These are phyloP conservation scores for Lagopus leucura DNA, from an alignment of 2,113 vertebrate species.

Conservation along the genomic window DNA sequence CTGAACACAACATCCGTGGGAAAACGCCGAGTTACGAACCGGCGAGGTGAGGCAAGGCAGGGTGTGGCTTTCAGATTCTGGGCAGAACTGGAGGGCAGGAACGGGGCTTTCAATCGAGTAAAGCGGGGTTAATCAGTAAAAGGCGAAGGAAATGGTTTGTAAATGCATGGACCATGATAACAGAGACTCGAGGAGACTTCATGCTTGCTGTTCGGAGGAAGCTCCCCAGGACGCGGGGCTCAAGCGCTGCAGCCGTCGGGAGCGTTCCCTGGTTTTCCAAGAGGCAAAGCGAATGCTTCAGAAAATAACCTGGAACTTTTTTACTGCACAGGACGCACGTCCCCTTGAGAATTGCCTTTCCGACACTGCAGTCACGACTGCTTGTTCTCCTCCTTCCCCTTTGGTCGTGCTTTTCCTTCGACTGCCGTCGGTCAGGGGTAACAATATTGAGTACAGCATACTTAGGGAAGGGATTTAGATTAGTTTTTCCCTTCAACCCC, in stretches of 20 bases:
- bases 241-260: neutral
- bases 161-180: neutral
- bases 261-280: neutral
- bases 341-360: neutral
- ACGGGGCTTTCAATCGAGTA: neutral
- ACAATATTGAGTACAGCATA: neutral
- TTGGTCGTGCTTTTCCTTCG: neutral
- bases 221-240: neutral
- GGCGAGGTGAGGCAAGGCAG: neutral
- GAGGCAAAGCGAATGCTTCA: neutral
- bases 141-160: neutral
- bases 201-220: fast-evolving
- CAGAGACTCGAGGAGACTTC: neutral
- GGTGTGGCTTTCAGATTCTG: neutral
- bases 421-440: neutral
- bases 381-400: neutral
- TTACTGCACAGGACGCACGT: fast-evolving
- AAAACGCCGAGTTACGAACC: neutral
- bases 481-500: neutral
- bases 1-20: neutral
- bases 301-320: neutral
- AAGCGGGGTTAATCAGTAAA: neutral
- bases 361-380: neutral
- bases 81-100: neutral
- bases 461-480: neutral